A percentile compares a stretch with the other conserved stretches of the same genome.
These are phyloP conservation scores for Drosophila trapezifrons DNA, from an alignment of 1,140 invertebrate genomes.

Conservation along the genomic window DNA sequence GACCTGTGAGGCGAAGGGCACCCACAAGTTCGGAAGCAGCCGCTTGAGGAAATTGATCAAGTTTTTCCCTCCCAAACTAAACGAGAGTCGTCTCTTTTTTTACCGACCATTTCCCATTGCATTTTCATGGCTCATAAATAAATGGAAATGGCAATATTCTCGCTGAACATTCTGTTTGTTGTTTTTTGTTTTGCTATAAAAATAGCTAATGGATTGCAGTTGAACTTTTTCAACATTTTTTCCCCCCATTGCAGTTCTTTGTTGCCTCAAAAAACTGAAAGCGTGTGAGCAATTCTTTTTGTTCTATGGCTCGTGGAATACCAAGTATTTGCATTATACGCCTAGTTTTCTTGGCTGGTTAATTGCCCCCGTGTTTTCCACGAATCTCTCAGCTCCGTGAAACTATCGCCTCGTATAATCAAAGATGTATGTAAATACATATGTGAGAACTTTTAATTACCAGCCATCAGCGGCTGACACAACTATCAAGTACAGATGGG, in stretches of 20 bases:
- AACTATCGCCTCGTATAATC: slow-evolving; percentile 48
- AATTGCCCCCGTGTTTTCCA: slow-evolving; percentile 79
- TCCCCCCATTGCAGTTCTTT: not conserved
- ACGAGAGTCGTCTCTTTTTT: slow-evolving; percentile 8
- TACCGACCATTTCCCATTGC: slow-evolving; percentile 36
- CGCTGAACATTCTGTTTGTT: slow-evolving; percentile 5
- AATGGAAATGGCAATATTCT: slow-evolving; percentile 45
- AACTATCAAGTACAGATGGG: slow-evolving; percentile 51
- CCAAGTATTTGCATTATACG: slow-evolving; percentile 50
- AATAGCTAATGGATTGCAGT: slow-evolving; percentile 36
- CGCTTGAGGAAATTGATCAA: slow-evolving; percentile 70
- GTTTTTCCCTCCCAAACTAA: slow-evolving; percentile 25
- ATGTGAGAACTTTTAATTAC: slow-evolving; percentile 76
- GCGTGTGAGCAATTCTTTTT: slow-evolving; percentile 17
- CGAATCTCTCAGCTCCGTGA: slow-evolving; percentile 49
- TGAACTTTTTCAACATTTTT: slow-evolving; percentile 26
- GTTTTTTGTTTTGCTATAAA: slow-evolving; percentile 31
- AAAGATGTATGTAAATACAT: slow-evolving; percentile 63
- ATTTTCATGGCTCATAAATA: slow-evolving; percentile 79
- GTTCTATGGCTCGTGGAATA: slow-evolving; percentile 29
- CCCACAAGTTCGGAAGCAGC: slow-evolving; percentile 69
- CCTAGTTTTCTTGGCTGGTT: slow-evolving; percentile 35
- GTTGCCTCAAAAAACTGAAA: slow-evolving; percentile 5
- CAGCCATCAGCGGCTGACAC: slow-evolving; percentile 37
- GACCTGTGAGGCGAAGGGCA: slow-evolving; percentile 11